These are phyloP conservation scores for Todiramphus saurophagus DNA, from an alignment of 2,113 vertebrate genomes.

Conservation along the genomic window DNA sequence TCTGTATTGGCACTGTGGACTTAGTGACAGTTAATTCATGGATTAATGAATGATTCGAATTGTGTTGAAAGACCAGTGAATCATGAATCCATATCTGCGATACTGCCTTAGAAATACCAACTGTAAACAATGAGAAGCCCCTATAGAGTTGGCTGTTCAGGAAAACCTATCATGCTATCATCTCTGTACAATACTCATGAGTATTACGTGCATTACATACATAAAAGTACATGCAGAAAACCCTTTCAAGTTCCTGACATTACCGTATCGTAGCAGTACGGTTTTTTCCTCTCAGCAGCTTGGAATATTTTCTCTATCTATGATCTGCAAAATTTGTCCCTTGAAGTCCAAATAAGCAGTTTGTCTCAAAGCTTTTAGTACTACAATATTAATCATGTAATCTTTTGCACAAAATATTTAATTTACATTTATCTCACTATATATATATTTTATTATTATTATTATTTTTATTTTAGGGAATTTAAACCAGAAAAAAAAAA, in stretches of 20 bases:
- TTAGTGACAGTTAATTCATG: not conserved
- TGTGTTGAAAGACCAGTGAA: not conserved
- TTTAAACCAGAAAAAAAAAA: not conserved
- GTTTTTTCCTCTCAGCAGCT: not conserved
- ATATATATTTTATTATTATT: too few relatives aligned
- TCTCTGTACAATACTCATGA: fast-evolving
- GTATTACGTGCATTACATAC: not conserved
- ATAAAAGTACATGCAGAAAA: not conserved
- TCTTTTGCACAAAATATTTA: not conserved
- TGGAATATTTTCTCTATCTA: not conserved
- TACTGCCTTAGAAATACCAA: not conserved
- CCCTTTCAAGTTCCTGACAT: not conserved
- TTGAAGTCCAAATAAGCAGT: not conserved
- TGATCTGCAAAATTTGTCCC: not conserved
- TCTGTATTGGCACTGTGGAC: not conserved
- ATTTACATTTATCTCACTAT: not conserved
- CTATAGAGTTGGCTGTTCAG: not conserved
- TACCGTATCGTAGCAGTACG: not conserved
- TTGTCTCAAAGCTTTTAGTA: not conserved
- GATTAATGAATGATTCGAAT: not conserved
- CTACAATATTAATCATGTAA: not conserved
- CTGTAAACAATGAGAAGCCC: not conserved
- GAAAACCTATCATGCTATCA: not conserved
- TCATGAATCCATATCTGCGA: not conserved
- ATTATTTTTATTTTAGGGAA: not conserved